These are phyloP conservation scores for Heteromurus nitidus DNA, from an alignment of 2,888 invertebrate species.

Conservation along the genomic window DNA sequence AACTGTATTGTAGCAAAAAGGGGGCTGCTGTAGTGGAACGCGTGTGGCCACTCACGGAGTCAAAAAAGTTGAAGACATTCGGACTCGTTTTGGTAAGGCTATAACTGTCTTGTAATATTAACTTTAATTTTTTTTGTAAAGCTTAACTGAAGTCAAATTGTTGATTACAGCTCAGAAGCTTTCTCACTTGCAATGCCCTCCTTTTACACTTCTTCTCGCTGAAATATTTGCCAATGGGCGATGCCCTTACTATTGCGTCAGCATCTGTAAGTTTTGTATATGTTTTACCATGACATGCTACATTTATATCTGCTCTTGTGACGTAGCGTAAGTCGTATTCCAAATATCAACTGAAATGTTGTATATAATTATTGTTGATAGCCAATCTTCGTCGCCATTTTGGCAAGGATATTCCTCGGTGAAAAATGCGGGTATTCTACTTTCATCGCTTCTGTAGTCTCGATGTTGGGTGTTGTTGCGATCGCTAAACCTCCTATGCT, in stretches of 20 bases:
- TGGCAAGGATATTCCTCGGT: slow-evolving; percentile 62
- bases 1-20: slow-evolving; percentile 29
- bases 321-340: slow-evolving; percentile 33
- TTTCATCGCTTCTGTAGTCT: slow-evolving; percentile 54
- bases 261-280: slow-evolving; percentile 35
- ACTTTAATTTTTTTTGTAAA: neutral
- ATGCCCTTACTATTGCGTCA: slow-evolving; percentile 61
- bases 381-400: slow-evolving; percentile 41
- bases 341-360: slow-evolving; percentile 22
- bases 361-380: neutral
- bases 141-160: neutral
- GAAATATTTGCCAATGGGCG: slow-evolving; percentile 56
- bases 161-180: slow-evolving; percentile 65
- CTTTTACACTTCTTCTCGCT: slow-evolving; percentile 62
- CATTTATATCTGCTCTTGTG: slow-evolving; percentile 6
- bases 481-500: slow-evolving; percentile 65
- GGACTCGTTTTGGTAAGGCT: slow-evolving; percentile 8
- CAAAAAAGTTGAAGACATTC: neutral
- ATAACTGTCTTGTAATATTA: too few species aligned
- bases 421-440: slow-evolving; percentile 67
- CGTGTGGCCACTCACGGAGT: slow-evolving; percentile 51
- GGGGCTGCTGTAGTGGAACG: slow-evolving; percentile 16
- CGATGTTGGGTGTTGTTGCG: slow-evolving; percentile 65
- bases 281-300: neutral
- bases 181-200: slow-evolving; percentile 63